Evolutionary conservation across 2,113 vertebrate genomes (phyloP), one percentile per base, ranked within the genome.

Genomic region (Phyllostomus discolor): DNA sequence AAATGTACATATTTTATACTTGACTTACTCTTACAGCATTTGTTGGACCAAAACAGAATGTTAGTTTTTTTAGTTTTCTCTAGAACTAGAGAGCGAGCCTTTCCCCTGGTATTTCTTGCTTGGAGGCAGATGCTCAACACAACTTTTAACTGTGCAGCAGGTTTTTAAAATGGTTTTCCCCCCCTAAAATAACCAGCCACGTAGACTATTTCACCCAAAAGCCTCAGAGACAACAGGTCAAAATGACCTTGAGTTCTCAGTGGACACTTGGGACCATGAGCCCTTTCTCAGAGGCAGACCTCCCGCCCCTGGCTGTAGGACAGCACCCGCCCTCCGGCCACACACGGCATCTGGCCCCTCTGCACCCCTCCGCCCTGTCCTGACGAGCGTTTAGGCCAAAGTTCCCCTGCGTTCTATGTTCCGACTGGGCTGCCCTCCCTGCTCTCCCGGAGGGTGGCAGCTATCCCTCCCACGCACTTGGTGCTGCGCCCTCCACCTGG

Each of bases 1-100:
- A 86, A 96, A 91, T 33, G 73, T 17, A 70, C n/a, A 50, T 50
- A 69, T 88, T 95, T 96, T 78, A 76, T 69, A 73, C 41, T 75
- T 80, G 75, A 80, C 52, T 78, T 90, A 52, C 70, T 88, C 90
- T 76, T 59, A 75, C 0, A 59, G 84, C 31, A 79, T 66, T 66
- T 72, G 43, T 54, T 86, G 87, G 93, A 57, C 28, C 64, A 62
- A 83, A 72, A 72, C 35, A 82, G 91, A 76, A 90, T 54, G 38
- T 54, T 90, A 72, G 48, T 88, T 86, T 64, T 80, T 82, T 85
- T 80, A n/a, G 35, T 94, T 86, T 86, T 54, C 67, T 52, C n/a
- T 67, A 89, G 35, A 90, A 38, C 75, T 46, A 75, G 62, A 86
- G 78, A 73, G 48, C 4, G 48, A 90, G 43, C 5, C n/a, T 67